A percentile compares a stretch with the other conserved stretches of the same genome.
phyloP scores from a whole-genome alignment of 2,888 invertebrate species.

The Amblyjoppa proteus region DNA sequence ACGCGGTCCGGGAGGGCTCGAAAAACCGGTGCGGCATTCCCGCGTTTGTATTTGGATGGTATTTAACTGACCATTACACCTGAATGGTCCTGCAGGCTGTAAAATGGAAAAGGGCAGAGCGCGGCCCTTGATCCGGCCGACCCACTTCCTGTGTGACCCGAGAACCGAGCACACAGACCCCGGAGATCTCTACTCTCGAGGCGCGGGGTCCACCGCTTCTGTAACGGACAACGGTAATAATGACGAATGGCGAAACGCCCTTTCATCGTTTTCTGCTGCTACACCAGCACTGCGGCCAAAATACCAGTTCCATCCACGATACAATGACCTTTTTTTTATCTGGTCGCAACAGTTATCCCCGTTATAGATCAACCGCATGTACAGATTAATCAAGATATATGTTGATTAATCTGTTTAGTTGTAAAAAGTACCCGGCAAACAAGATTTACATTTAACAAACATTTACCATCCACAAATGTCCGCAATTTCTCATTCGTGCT shows the following conservation, averaged over 20 bases:
- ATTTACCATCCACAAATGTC: neutral
- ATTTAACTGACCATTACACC: conserved; percentile 85
- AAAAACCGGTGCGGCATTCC: conserved; percentile 75
- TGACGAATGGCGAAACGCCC: conserved; percentile 79
- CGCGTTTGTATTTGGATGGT: conserved; percentile 80
- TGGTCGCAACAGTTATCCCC: neutral
- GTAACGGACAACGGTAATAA: conserved; percentile 81
- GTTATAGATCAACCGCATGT: neutral
- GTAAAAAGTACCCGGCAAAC: neutral
- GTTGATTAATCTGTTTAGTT: neutral
- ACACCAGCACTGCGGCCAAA: conserved; percentile 60
- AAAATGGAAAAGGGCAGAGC: conserved; percentile 81
- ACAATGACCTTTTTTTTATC: conserved; percentile 48
- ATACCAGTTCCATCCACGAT: conserved; percentile 65
- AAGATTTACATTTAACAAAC: neutral
- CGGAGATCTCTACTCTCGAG: conserved; percentile 19
- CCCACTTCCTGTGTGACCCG: conserved; percentile 83
- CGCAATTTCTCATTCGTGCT: neutral
- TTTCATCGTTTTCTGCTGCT: conserved; percentile 69
- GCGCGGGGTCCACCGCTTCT: conserved; percentile 56
- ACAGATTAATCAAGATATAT: neutral
- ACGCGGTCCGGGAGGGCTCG: conserved; percentile 26
- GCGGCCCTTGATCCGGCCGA: conserved; percentile 83
- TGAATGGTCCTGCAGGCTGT: conserved; percentile 78
- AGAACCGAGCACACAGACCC: conserved; percentile 67